Evolutionary conservation across 2,888 invertebrate species (phyloP).

Genomic region (Drosophila antonietae): DNA sequence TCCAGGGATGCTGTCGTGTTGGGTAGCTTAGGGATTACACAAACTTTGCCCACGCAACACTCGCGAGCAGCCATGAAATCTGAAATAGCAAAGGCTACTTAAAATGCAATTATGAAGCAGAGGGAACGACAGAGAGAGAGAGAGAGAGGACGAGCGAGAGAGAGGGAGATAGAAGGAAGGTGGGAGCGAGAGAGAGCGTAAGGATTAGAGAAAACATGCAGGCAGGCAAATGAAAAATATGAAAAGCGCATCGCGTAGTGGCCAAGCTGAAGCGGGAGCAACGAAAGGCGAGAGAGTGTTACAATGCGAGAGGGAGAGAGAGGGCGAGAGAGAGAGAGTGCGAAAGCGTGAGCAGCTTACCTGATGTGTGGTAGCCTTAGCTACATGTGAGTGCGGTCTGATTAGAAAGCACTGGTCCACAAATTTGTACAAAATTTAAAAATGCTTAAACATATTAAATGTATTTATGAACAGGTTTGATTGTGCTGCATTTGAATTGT

Average conservation of each 20-base stretch:
- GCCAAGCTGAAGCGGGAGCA: not conserved
- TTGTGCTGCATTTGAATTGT: too few species aligned
- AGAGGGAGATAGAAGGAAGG: not conserved
- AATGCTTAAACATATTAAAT: not conserved
- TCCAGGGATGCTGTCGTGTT: not conserved
- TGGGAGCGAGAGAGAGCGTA: not conserved
- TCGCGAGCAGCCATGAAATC: conserved; percentile 3
- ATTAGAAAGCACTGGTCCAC: not conserved
- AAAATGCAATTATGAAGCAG: conserved; percentile 54
- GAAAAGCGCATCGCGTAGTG: not conserved
- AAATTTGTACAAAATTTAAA: not conserved
- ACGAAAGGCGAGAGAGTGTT: not conserved
- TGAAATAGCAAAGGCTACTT: conserved; percentile 45
- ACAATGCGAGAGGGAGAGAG: not conserved
- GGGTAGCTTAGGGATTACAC: not conserved
- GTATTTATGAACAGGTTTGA: not conserved
- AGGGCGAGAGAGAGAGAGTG: not conserved
- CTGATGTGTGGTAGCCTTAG: not conserved
- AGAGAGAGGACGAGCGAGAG: too few species aligned
- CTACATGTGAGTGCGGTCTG: not conserved
- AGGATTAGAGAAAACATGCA: not conserved
- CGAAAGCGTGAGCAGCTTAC: not conserved
- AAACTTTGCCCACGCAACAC: conserved; percentile 5
- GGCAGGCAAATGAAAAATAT: conserved; percentile 4
- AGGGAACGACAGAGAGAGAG: too few species aligned